Conservation (phyloP, 2,113 vertebrate species). For the Sylvilagus bachmani region DNA sequence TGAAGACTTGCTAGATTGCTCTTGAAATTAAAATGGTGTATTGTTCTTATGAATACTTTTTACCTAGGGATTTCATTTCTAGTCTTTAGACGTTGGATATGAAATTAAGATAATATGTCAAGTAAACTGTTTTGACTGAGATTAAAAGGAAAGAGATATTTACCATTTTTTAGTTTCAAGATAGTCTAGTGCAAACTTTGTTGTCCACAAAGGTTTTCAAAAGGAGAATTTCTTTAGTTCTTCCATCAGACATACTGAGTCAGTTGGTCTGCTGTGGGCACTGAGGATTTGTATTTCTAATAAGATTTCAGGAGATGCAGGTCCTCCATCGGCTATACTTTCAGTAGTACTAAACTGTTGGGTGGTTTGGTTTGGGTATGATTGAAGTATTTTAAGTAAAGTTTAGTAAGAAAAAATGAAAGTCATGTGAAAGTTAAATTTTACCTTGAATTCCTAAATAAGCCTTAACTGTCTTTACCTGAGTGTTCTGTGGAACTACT, state of each 20-base stretch:
- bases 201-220: neutral
- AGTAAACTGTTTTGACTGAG: neutral
- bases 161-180: constrained; percentile 2
- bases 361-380: neutral
- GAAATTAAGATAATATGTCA: constrained; percentile 46
- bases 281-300: neutral
- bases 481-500: neutral
- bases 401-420: constrained; percentile 27
- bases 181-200: neutral
- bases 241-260: neutral
- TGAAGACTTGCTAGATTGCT: neutral
- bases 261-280: neutral
- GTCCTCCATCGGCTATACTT: neutral
- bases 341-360: neutral
- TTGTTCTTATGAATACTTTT: constrained; percentile 11
- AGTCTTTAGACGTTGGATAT: neutral
- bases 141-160: neutral
- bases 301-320: neutral
- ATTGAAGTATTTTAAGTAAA: constrained; percentile 30
- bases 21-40: constrained; percentile 22
- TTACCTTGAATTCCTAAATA: constrained; percentile 28
- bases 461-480: constrained; percentile 16
- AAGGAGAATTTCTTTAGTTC: neutral
- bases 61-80: constrained; percentile 17
- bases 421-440: constrained; percentile 49